Base-by-base conservation (phyloP, 2,888 invertebrate species). In the Lamellibrachia columna region DNA sequence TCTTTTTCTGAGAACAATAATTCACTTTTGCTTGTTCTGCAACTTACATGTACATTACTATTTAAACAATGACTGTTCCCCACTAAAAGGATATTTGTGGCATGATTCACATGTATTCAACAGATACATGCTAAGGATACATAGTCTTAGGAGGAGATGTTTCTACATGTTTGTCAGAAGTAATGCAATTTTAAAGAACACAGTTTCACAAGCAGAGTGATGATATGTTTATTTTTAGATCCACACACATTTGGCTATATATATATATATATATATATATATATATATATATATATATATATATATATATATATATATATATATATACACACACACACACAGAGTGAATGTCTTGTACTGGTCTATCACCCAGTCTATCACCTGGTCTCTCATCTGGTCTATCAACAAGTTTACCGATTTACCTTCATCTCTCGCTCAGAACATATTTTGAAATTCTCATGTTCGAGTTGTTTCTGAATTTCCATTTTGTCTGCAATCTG, bases 351-450 rank as follows among this genome's bases (percentile, higher is more conserved):
- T 40, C 40, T 40, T 40, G 40, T 40, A 40, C 40, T 1, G 40
- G 40, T 40, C 40, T 40, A 40, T 40, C 40, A 40, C 40, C 40
- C 40, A 40, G 40, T 40, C 40, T 40, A 40, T 40, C 40, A 40
- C 22, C 9, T 9, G 60, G 22, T 15, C 22, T 9, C 6, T 75
- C 22, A n/a, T 6, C 75, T 22, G 75, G 22, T 22, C n/a, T 75
- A 22, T 75, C 75, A 75, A 22, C 75, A 22, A 22, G 22, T 40
- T 40, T 40, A 15, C 11, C 4, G 4, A 91, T 11, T 53, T 53
- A 91, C 91, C 55, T 91, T 91, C 53, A 58, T 53, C 55, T 91
- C 91, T 91, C 91, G 53, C n/a, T 91, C 91, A 15, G 53, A 8
- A 22, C 53, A 91, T 53, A 91, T 22, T 53, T 91, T 91, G 58